Evolutionary conservation across 1,140 invertebrate genomes (phyloP), one percentile per base, ranked within the genome.

Genomic region (Hylaeus volcanicus): DNA sequence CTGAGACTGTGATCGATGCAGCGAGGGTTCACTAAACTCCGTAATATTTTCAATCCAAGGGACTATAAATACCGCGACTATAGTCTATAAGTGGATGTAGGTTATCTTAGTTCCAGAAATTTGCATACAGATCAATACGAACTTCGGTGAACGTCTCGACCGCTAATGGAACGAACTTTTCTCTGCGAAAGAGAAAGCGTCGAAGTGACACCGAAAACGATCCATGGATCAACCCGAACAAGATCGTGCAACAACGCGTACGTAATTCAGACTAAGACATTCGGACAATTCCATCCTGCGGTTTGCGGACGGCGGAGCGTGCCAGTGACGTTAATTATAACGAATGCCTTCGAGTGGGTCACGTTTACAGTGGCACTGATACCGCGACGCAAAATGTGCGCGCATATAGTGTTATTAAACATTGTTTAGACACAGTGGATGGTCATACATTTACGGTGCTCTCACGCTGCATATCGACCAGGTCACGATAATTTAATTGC

Each of bases 301-400:
- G 81, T 84, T 86, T 78, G 85, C 43, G 86, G 82, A 76, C 79
- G 83, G 68, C 79, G 48, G 66, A 77, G 85, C 69, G 72, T 86
- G 83, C 74, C 82, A 81, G 74, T 82, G 87, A 87, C 88, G 87
- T 81, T 88, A 88, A 89, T 89, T 88, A 87, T 86, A 89, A 88
- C 87, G 81, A 88, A 89, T 88, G 87, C 78, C 83, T 86, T 86
- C 68, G 88, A 81, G 76, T 81, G 73, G 79, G 81, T 68, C 75
- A 68, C 78, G 84, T 84, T 85, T 82, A 82, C 83, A 70, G 61
- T 41, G 8, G 37, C 51, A 56, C 70, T 66, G 77, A 79, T 79
- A 79, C 41, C 45, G 70, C 74, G 15, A 60, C 63, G 79, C 83
- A 63, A 81, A 81, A 72, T 48, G 55, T 63, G n/a, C 15, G 43